A percentile compares a stretch with the other conserved stretches of the same genome.
Conservation (phyloP, 2,888 invertebrate species). For the Caenorhabditis plicata region DNA sequence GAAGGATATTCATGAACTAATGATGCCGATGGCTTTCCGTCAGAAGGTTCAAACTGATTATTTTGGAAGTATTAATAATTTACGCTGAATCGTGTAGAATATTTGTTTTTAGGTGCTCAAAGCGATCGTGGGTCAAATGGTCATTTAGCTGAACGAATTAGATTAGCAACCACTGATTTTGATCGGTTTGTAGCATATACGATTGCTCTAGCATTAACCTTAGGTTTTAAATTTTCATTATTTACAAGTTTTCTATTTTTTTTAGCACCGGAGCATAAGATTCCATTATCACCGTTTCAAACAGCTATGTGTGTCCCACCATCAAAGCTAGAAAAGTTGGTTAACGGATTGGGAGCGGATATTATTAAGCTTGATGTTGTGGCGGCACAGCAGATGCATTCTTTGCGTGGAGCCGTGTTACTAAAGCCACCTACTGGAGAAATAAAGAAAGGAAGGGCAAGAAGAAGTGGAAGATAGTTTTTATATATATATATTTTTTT, state of each 20-base stretch:
- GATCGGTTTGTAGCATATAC: slow-evolving; percentile 39
- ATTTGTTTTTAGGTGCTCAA: slow-evolving; percentile 11
- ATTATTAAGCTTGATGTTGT: slow-evolving; percentile 18
- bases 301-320: slow-evolving; percentile 9
- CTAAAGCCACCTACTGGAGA: slow-evolving; percentile 29
- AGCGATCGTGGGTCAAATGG: slow-evolving; percentile 15
- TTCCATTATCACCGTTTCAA: slow-evolving; percentile 27
- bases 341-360: slow-evolving; percentile 37
- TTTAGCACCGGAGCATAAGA: slow-evolving; percentile 25
- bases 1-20: slow-evolving; percentile 26
- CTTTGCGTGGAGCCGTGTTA: slow-evolving; percentile 31
- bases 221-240: slow-evolving; percentile 4
- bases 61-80: slow-evolving; percentile 5
- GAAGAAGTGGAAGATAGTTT: no score
- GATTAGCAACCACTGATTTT: slow-evolving; percentile 26
- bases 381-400: slow-evolving; percentile 20
- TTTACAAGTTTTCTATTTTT: not conserved
- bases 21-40: slow-evolving; percentile 26
- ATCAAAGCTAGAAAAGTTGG: slow-evolving; percentile 24
- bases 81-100: no score
- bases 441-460: slow-evolving; percentile 3
- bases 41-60: slow-evolving; percentile 35
- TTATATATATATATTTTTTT: not conserved
- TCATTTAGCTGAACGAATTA: slow-evolving; percentile 17
- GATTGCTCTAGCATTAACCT: slow-evolving; percentile 32